These are phyloP conservation scores for Lateolabrax maculatus DNA, from an alignment of 2,797 vertebrate species.

Conservation along the genomic window DNA sequence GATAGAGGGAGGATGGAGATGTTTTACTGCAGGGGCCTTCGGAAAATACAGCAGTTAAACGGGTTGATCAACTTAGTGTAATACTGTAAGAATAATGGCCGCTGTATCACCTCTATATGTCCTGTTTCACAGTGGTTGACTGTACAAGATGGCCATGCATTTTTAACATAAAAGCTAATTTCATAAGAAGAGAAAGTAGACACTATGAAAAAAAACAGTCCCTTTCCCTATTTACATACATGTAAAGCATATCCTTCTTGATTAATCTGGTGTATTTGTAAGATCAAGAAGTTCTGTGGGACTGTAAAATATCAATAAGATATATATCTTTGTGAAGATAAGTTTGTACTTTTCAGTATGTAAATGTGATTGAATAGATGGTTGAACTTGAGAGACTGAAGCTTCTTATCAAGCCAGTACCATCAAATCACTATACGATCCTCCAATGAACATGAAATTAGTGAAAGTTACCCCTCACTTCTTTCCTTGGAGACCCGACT, in stretches of 20 bases:
- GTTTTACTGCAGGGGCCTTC: conserved; percentile 41
- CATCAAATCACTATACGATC: background rate
- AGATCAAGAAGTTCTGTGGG: background rate
- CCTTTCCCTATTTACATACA: too few relatives aligned
- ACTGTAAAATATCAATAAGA: too few relatives aligned
- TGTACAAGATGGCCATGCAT: background rate
- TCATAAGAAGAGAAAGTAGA: background rate
- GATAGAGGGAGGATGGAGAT: conserved; percentile 20
- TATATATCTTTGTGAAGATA: background rate
- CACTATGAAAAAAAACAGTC: too few relatives aligned
- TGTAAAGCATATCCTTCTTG: too few relatives aligned
- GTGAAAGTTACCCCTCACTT: background rate
- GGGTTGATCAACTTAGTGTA: conserved; percentile 32
- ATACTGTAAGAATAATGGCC: conserved; percentile 23
- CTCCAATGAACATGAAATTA: background rate
- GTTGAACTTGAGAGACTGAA: background rate
- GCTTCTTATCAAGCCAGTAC: background rate
- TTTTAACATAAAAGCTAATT: background rate
- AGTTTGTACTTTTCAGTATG: background rate
- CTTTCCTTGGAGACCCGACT: background rate
- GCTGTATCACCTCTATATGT: conserved; percentile 29
- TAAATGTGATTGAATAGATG: background rate
- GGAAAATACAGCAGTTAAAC: conserved; percentile 29
- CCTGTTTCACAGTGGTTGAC: background rate
- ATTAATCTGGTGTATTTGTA: background rate